Base-by-base conservation (phyloP, 2,113 vertebrate species). In the Embiotoca jacksoni region DNA sequence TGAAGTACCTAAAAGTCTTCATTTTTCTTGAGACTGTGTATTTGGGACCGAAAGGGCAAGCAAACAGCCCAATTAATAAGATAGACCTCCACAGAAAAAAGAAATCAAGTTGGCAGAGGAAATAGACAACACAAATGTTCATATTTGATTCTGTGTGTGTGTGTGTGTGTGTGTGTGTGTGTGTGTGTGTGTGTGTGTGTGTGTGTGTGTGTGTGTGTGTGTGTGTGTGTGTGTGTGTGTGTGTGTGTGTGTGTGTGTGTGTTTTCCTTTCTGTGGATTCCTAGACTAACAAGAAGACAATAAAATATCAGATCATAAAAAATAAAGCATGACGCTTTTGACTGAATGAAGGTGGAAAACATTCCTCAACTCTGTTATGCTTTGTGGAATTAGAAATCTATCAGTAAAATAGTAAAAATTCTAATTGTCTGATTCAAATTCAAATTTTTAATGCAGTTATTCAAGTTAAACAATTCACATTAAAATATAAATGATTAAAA, bases 31-130 rank as follows among this genome's bases (percentile, higher is more conserved):
- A 49, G 71, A 36, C 50, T 67, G 50, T 44, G 54, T 78, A 70
- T 86, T 75, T 72, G 46, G 73, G 73, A 67, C 49, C 54, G 57
- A 81, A 47, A 71, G 67, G 72, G 33, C 44, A 54, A 78, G 35
- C 62, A 90, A 84, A 82, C 72, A 78, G 58, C n/a, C 33, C 14
- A 7, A 70, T 88, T 82, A 82, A 82, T 59, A 75, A 84, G 72
- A 86, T 78, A 78, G 82, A 84, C 49, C 50, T 72, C 63, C 32
- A 37, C 1, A 47, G 58, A 47, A 39, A 50, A 46, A 59, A 74
- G 60, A 55, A 35, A 70, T 79, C 71, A 62, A 59, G 54, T 79
- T 50, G 69, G n/a, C 59, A 69, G 62, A 83, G 53, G 39, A 68
- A 72, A 74, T 60, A 36, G 23, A 35, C 55, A 74, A 23, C 23